Evolutionary conservation across 2,797 vertebrate species (phyloP).

Genomic region (Hemibagrus guttatus): DNA sequence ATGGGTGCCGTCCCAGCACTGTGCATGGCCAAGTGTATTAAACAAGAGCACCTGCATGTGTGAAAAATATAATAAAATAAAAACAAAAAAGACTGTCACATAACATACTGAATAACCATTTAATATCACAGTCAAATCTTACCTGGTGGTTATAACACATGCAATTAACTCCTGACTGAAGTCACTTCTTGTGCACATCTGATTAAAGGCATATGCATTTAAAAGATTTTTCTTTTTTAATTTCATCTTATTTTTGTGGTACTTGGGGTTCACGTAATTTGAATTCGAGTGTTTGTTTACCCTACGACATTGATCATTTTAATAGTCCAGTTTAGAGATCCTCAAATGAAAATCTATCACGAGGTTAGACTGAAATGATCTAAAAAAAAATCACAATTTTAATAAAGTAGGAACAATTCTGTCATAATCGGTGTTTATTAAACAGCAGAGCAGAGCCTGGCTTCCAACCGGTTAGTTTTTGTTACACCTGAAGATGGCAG

Average conservation of each 20-base stretch:
- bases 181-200: background rate
- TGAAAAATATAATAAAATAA: background rate
- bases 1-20: conserved; percentile 13
- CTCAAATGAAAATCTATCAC: background rate
- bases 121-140: background rate
- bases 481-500: conserved; percentile 76
- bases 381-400: background rate
- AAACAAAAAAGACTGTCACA: background rate
- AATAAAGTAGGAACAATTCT: conserved; percentile 5
- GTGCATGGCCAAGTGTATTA: background rate
- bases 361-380: background rate
- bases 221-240: background rate
- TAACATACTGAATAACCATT: background rate
- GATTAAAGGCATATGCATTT: background rate
- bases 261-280: background rate
- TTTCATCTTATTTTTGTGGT: background rate
- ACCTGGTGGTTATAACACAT: conserved; percentile 24
- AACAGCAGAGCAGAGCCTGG: conserved; percentile 35
- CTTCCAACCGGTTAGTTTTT: conserved; percentile 52
- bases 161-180: conserved; percentile 39
- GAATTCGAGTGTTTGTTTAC: background rate
- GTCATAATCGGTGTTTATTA: conserved; percentile 65
- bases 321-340: background rate
- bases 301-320: background rate
- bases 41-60: background rate